phyloP scores from a whole-genome alignment of 2,888 invertebrate genomes.

The Cryptocephalus moraei region DNA sequence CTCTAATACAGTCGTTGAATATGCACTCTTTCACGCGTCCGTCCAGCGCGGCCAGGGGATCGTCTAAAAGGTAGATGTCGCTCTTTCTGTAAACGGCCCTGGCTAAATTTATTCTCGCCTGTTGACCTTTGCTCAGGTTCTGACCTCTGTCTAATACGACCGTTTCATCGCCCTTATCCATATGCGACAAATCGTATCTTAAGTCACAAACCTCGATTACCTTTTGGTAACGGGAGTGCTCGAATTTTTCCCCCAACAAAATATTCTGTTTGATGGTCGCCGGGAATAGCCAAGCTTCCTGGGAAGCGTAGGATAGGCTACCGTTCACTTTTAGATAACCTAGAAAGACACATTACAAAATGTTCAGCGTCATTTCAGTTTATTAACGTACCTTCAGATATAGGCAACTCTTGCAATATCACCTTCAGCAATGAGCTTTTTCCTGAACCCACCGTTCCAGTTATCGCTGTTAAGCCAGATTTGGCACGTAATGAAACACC shows the following conservation, averaged over 20 bases:
- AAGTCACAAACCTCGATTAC: constrained; percentile 38
- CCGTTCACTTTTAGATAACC: constrained; percentile 39
- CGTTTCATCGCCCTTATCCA: constrained; percentile 37
- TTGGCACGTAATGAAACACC: constrained; percentile 37
- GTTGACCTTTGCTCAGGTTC: constrained; percentile 51
- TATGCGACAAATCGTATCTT: constrained; percentile 40
- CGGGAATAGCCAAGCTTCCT: constrained; percentile 52
- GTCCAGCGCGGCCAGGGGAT: constrained; percentile 26
- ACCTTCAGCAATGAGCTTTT: constrained; percentile 26
- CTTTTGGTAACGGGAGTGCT: constrained; percentile 36
- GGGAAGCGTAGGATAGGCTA: constrained; percentile 45
- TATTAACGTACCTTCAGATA: constrained; percentile 1
- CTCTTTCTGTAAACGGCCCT: constrained; percentile 27
- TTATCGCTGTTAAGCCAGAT: constrained; percentile 40
- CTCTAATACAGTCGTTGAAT: constrained; percentile 24
- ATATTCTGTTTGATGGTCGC: constrained; percentile 65
- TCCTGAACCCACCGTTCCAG: constrained; percentile 46
- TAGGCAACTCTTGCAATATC: constrained; percentile 22
- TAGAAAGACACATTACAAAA: not conserved
- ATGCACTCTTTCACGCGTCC: constrained; percentile 23
- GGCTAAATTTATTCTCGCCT: constrained; percentile 27
- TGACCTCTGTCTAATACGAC: constrained; percentile 53
- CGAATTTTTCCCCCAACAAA: constrained; percentile 55
- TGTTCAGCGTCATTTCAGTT: no score
- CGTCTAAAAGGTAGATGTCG: constrained; percentile 29